These are phyloP conservation scores for Pollenia griseotomentosa DNA, from an alignment of 2,888 invertebrate genomes.

Conservation along the genomic window DNA sequence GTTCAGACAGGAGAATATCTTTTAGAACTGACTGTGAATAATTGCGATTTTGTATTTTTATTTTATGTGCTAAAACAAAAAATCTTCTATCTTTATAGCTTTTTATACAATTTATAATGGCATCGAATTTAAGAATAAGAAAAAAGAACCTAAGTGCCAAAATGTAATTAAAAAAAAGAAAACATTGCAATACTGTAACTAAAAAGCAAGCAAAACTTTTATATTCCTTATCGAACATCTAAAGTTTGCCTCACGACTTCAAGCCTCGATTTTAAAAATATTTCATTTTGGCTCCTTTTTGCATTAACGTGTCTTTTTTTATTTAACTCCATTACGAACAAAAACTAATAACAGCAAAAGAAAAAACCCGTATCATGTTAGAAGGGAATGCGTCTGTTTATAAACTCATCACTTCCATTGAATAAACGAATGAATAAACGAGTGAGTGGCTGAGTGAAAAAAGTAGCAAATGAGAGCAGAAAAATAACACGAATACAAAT, in stretches of 20 bases:
- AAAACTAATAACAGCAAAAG: background rate
- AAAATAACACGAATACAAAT: background rate
- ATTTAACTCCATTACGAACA: background rate
- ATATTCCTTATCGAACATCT: too few species aligned
- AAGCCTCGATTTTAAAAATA: too few species aligned
- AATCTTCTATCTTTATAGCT: background rate
- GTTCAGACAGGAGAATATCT: conserved; percentile 42
- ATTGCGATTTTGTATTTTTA: conserved; percentile 34
- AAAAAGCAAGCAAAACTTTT: too few species aligned
- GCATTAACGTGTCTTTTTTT: background rate
- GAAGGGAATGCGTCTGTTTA: conserved; percentile 35
- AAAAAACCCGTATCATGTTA: background rate
- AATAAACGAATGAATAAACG: conserved; percentile 46
- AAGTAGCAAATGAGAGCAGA: conserved; percentile 20
- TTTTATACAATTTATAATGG: too few species aligned
- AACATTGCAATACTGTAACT: too few species aligned
- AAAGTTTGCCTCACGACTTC: too few species aligned
- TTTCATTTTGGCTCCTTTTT: too few species aligned
- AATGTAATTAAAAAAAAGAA: too few species aligned
- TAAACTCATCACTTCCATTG: conserved; percentile 60
- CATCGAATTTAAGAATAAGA: too few species aligned
- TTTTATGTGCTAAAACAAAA: conserved; percentile 20
- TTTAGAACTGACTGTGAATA: conserved; percentile 55
- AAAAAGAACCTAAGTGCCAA: too few species aligned
- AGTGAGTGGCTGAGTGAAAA: conserved; percentile 35